These are phyloP conservation scores for Coregonus suidteri DNA, from an alignment of 2,797 vertebrate genomes.

Conservation along the genomic window DNA sequence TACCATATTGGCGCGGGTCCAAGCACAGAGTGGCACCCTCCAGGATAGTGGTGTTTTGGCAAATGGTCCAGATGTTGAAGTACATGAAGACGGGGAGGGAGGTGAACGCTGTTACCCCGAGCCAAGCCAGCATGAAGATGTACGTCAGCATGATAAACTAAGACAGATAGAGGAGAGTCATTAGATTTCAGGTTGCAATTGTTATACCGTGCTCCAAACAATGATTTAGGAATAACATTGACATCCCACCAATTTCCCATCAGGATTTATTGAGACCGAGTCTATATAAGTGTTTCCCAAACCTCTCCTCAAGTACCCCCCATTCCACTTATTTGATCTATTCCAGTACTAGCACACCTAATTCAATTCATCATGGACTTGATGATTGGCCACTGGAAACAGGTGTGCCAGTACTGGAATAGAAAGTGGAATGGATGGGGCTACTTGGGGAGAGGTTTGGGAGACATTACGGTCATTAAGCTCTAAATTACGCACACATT, in stretches of 20 bases:
- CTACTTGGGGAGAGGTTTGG: not conserved
- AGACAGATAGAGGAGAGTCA: constrained; percentile 12
- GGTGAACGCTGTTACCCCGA: constrained; percentile 95
- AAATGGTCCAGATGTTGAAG: constrained; percentile 98
- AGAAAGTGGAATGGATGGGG: too few relatives aligned
- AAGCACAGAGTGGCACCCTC: constrained; percentile 88
- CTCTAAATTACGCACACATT: not conserved
- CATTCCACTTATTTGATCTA: not conserved
- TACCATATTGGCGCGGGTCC: constrained; percentile 97
- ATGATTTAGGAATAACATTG: not conserved
- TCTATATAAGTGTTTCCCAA: too few relatives aligned
- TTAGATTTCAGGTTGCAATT: not conserved
- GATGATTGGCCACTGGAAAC: not conserved
- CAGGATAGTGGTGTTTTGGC: constrained; percentile 88
- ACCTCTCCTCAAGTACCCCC: too few relatives aligned
- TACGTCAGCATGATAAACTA: constrained; percentile 99
- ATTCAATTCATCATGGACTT: not conserved
- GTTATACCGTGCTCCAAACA: not conserved
- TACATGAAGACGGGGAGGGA: constrained; percentile 97
- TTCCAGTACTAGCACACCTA: not conserved
- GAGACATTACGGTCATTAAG: not conserved
- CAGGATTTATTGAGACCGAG: not conserved
- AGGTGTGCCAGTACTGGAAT: not conserved
- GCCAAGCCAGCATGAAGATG: constrained; percentile 98
- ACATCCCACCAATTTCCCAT: not conserved